Conservation (phyloP, 1,140 invertebrate species). For the Pararge aegeria region DNA sequence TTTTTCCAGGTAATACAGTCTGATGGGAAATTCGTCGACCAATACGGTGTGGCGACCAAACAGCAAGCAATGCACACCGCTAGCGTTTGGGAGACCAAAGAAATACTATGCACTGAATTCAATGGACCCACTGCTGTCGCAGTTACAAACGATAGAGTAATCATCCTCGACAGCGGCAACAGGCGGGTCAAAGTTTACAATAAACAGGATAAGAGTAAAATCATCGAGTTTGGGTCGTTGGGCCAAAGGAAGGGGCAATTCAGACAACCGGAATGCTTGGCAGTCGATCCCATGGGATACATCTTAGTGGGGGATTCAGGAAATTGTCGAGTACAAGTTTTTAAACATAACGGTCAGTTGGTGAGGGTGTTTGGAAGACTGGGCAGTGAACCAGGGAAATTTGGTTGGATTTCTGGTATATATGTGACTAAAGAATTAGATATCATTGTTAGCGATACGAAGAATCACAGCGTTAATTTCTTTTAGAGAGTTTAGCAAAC, state of each 20-base stretch:
- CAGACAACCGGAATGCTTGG: conserved; percentile 84
- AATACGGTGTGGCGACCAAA: conserved; percentile 65
- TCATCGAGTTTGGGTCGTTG: conserved; percentile 81
- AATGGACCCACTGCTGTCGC: conserved; percentile 87
- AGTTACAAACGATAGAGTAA: conserved; percentile 76
- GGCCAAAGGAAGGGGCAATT: conserved; percentile 84
- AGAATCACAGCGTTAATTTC: conserved; percentile 85
- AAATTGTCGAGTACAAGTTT: conserved; percentile 88
- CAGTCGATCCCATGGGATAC: conserved; percentile 85
- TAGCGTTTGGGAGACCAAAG: conserved; percentile 53
- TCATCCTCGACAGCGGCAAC: conserved; percentile 85
- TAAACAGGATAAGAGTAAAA: conserved; percentile 73
- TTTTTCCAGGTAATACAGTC: conserved; percentile 70
- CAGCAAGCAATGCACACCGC: conserved; percentile 38
- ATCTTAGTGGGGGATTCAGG: conserved; percentile 89
- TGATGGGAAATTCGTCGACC: conserved; percentile 69
- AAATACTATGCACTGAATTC: conserved; percentile 76
- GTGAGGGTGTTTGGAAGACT: conserved; percentile 83
- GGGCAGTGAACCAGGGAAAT: conserved; percentile 81
- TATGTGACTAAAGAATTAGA: conserved; percentile 83
- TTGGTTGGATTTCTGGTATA: conserved; percentile 87
- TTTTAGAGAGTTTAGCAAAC: conserved; percentile 78
- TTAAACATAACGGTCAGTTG: conserved; percentile 82
- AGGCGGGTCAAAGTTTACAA: conserved; percentile 83
- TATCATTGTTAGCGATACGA: conserved; percentile 85